These are phyloP conservation scores for Periphyllus acericola DNA, from an alignment of 2,888 invertebrate genomes.

Conservation along the genomic window DNA sequence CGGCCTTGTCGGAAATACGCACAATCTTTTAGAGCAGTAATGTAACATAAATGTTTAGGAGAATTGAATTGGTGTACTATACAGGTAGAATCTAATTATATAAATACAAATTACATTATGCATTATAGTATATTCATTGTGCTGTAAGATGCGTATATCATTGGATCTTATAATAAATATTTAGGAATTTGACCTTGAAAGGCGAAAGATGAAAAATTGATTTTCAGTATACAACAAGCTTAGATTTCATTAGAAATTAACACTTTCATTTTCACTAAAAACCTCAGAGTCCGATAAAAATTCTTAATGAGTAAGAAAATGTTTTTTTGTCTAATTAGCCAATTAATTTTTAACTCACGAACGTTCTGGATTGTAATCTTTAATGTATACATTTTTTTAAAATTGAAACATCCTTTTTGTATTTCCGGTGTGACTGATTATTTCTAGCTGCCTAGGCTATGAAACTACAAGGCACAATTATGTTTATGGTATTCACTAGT, in stretches of 20 bases:
- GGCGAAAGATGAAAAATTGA: slow-evolving; percentile 19
- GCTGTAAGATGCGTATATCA: not conserved
- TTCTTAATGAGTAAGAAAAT: not conserved
- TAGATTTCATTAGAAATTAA: not conserved
- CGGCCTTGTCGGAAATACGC: no score
- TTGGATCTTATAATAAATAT: slow-evolving; percentile 22
- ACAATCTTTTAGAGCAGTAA: no score
- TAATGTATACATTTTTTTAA: not conserved
- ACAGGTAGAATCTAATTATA: no score
- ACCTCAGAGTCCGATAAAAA: not conserved
- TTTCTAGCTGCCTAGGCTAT: not conserved
- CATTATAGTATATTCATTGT: no score
- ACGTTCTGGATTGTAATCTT: not conserved
- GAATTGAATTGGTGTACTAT: no score
- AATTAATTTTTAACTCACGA: not conserved
- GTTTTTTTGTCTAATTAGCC: not conserved
- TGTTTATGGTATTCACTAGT: not conserved
- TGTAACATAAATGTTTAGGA: no score
- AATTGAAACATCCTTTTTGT: slow-evolving; percentile 33
- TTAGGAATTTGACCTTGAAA: slow-evolving; percentile 48
- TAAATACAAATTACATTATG: no score
- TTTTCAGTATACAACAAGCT: not conserved
- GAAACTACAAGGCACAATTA: slow-evolving; percentile 8
- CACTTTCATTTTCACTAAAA: not conserved
- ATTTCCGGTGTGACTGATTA: slow-evolving; percentile 21